These are phyloP conservation scores for Heliconius congener DNA, from an alignment of 1,140 invertebrate genomes.

Conservation along the genomic window DNA sequence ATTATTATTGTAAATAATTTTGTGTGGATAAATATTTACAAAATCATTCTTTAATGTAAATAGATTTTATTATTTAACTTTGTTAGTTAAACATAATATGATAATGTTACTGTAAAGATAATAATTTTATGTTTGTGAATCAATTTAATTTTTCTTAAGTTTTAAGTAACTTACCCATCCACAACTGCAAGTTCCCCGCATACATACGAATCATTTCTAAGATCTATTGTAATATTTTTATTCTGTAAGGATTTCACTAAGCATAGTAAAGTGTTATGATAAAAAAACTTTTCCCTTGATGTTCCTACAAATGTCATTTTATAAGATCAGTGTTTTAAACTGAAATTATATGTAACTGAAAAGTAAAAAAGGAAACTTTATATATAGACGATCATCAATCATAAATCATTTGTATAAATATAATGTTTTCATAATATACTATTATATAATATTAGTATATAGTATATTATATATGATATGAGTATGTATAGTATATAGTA, in stretches of 20 bases:
- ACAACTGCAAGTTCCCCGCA: slow-evolving; percentile 82
- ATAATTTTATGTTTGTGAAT: background rate
- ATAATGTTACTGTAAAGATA: background rate
- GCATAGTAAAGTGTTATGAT: slow-evolving; percentile 83
- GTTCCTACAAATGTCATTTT: slow-evolving; percentile 61
- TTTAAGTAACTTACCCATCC: slow-evolving; percentile 81
- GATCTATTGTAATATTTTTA: slow-evolving; percentile 84
- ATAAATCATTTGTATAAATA: slow-evolving; percentile 10
- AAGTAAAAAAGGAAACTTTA: background rate
- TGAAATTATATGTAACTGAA: background rate
- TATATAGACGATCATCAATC: background rate
- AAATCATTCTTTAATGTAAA: background rate
- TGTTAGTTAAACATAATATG: background rate
- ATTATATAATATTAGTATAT: background rate
- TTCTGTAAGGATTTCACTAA: slow-evolving; percentile 84
- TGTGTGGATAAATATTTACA: background rate
- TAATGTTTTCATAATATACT: background rate
- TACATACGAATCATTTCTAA: slow-evolving; percentile 84
- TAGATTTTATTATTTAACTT: background rate
- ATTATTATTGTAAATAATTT: background rate
- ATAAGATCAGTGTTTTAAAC: background rate
- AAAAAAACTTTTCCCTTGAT: slow-evolving; percentile 78
- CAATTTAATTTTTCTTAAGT: background rate
- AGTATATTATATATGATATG: background rate
- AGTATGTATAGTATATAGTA: background rate